Evolutionary conservation across 1,140 invertebrate species (phyloP).

Genomic region (Diabrotica undecimpunctata): DNA sequence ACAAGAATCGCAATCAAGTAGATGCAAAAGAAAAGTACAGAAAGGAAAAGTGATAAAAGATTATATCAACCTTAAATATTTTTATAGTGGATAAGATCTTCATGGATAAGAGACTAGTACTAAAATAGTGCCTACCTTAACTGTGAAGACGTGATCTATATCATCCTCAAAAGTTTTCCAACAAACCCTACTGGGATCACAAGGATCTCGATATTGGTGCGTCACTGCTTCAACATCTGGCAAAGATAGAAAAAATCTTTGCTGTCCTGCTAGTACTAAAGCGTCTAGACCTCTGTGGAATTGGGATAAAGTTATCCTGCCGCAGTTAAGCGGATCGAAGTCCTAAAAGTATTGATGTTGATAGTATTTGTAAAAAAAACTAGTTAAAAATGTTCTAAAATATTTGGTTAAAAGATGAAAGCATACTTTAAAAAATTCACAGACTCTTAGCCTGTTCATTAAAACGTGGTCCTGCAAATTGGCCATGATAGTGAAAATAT

Average conservation of each 20-base stretch:
- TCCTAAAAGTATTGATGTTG: constrained; percentile 46
- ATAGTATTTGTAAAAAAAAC: too few species aligned
- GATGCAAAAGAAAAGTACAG: too few species aligned
- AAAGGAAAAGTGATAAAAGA: too few species aligned
- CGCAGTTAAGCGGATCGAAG: constrained; percentile 60
- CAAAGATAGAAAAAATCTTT: constrained; percentile 52
- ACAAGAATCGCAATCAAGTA: too few species aligned
- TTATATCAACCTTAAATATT: too few species aligned
- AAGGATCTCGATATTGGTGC: constrained; percentile 61
- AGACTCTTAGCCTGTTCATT: constrained; percentile 57
- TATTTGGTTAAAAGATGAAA: neutral
- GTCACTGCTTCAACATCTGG: constrained; percentile 57
- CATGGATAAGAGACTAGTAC: too few species aligned
- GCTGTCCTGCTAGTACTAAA: constrained; percentile 57
- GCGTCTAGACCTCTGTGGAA: constrained; percentile 61
- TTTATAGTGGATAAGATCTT: too few species aligned
- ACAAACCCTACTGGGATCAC: constrained; percentile 58
- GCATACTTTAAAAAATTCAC: constrained; percentile 60
- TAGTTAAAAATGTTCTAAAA: too few species aligned
- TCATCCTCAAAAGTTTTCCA: constrained; percentile 71
- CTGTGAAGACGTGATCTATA: constrained; percentile 65
- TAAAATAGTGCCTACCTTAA: constrained; percentile 47
- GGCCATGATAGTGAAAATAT: constrained; percentile 50
- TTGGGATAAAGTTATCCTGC: constrained; percentile 60
- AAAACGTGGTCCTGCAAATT: constrained; percentile 59